Evolutionary conservation across 2,888 invertebrate genomes (phyloP).

Genomic region (Drosophila percnosoma): DNA sequence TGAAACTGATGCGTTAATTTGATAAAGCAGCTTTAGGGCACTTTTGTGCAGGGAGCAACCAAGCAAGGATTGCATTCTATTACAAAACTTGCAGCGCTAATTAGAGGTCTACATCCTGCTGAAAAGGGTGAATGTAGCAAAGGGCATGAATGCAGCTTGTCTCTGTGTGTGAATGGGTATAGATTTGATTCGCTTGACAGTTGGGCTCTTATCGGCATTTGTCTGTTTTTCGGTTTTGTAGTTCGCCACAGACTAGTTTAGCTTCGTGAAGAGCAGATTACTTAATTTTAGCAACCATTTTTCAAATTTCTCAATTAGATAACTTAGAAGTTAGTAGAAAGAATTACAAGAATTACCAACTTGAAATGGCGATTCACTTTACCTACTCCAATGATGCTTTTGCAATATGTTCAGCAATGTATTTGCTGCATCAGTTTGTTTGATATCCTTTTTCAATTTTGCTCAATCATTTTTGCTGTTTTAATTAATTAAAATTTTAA

Average conservation of each 20-base stretch:
- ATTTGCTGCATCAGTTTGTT: not conserved
- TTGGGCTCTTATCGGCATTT: constrained; percentile 28
- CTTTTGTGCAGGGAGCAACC: constrained; percentile 55
- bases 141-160: too few relatives aligned
- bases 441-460: not conserved
- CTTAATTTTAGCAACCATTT: not conserved
- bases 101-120: constrained; percentile 40
- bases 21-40: constrained; percentile 69
- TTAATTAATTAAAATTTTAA: not conserved
- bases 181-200: constrained; percentile 30
- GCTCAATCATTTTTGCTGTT: constrained; percentile 5
- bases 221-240: not conserved
- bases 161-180: constrained; percentile 1
- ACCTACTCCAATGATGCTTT: not conserved
- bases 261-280: not conserved
- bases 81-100: constrained; percentile 63
- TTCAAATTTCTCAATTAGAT: not conserved
- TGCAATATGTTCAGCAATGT: not conserved
- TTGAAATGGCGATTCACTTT: not conserved
- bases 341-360: not conserved
- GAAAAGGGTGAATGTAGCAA: not conserved
- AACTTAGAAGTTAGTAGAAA: not conserved
- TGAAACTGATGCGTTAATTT: constrained; percentile 68
- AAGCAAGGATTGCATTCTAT: constrained; percentile 64
- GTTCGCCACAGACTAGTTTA: not conserved